Conservation (phyloP, 2,888 invertebrate species). For the Panopea generosa region DNA sequence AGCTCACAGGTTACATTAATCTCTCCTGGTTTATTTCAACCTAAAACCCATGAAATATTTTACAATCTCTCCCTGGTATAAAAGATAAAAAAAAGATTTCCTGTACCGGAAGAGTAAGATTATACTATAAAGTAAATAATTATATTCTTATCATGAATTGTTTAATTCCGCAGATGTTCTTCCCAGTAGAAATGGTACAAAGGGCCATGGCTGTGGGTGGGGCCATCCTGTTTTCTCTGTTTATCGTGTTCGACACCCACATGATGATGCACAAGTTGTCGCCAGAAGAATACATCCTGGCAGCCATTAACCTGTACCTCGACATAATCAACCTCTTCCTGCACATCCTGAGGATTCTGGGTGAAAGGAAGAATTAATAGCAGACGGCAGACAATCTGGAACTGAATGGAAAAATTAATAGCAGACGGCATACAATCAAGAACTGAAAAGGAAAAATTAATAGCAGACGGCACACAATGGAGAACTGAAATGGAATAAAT, state of each 20-base stretch:
- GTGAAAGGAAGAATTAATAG: conserved; percentile 73
- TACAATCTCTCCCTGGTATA: too few relatives aligned
- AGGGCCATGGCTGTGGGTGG: conserved; percentile 90
- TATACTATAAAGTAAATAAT: too few relatives aligned
- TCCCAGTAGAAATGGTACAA: conserved; percentile 91
- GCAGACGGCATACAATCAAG: not conserved
- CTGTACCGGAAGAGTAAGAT: too few relatives aligned
- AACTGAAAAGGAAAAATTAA: not conserved
- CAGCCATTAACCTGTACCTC: conserved; percentile 94
- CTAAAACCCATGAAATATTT: too few relatives aligned
- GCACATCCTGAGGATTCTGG: conserved; percentile 91
- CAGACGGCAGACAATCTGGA: not conserved
- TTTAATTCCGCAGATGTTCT: too few relatives aligned
- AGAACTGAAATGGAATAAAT: not conserved
- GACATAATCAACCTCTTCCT: conserved; percentile 95
- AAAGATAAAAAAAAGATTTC: too few relatives aligned
- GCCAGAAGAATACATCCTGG: conserved; percentile 95
- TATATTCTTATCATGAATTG: too few relatives aligned
- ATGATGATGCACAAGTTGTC: conserved; percentile 92
- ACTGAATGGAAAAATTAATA: not conserved
- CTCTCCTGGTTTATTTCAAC: too few relatives aligned
- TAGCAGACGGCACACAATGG: not conserved
- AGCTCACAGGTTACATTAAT: too few relatives aligned
- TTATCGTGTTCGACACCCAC: conserved; percentile 94
- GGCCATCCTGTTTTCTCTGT: conserved; percentile 90